Base-by-base conservation (phyloP, 2,888 invertebrate species). In the Ectobius pallidus region DNA sequence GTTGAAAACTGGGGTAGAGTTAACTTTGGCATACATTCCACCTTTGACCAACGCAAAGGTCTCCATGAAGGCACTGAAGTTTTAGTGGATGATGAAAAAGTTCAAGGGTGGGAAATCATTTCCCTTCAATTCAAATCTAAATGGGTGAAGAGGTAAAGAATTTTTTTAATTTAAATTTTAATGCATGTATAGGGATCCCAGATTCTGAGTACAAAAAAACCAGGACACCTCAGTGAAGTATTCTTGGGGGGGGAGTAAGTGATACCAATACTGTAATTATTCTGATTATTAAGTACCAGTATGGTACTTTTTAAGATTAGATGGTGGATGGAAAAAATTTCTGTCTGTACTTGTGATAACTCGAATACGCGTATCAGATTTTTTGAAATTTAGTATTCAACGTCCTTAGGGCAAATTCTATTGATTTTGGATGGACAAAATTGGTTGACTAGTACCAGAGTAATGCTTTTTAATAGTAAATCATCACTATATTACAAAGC, bases 91-190 rank as follows among this genome's bases (percentile, higher is more conserved):
- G 81, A 81, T 2, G 68, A 79, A 11, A 75, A 77, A 32, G 72
- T 87, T 0, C 75, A 76, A 6, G 77, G 83, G 73, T 87, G 87
- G 85, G 80, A 82, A 69, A 83, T 86, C 0, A 79, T 81, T 76
- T 84, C 87, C 0, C 77, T 88, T 44, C 87, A 88, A 77, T 87
- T 88, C 77, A 85, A 85, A 75, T 81, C 79, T 32, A 79, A 79
- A 18, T 86, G 83, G 84, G 83, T 81, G n/a, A 81, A 80, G 69
- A 77, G 77, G 80, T 80, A 75, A 39, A 14, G 39, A 39, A 39
- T 39, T 9, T 71, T 74, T 7, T 82, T 16, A 46, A 63, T 67
- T 20, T 46, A 73, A 11, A n/a, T 11, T 6, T 0, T 11, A 30
- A 18, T 62, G n/a, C 32, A 62, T 22, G 3, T 62, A n/a, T 62